Conservation (phyloP, 2,888 invertebrate species). For the Cyclophora albipunctata region DNA sequence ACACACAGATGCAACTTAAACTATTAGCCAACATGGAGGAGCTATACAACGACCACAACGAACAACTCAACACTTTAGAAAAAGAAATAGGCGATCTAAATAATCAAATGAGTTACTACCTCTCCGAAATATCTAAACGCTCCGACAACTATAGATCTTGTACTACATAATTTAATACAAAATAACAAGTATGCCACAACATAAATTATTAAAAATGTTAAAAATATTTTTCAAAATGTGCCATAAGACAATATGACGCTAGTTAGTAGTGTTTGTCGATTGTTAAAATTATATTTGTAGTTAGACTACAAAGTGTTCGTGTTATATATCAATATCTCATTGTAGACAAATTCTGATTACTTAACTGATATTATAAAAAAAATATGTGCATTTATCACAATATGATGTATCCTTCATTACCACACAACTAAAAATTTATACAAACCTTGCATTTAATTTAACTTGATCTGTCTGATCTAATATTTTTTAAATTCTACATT, state of each 20-base stretch:
- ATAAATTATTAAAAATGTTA: conserved; percentile 9
- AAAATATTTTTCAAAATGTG: conserved; percentile 32
- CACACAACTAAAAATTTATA: too few species aligned
- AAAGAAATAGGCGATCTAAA: conserved; percentile 78
- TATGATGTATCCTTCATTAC: too few species aligned
- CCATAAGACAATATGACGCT: conserved; percentile 30
- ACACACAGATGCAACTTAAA: conserved; percentile 83
- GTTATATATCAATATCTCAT: conserved; percentile 29
- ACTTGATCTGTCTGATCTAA: too few species aligned
- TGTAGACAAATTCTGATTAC: conserved; percentile 15
- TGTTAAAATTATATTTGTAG: conserved; percentile 34
- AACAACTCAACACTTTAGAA: conserved; percentile 74
- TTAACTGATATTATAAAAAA: too few species aligned
- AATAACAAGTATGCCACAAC: conserved; percentile 5
- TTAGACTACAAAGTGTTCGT: conserved; percentile 42
- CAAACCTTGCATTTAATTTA: too few species aligned
- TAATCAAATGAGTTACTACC: conserved; percentile 78
- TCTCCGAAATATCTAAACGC: conserved; percentile 76
- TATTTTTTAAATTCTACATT: too few species aligned
- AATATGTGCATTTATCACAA: too few species aligned
- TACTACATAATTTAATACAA: conserved; percentile 41
- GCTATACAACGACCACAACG: conserved; percentile 80
- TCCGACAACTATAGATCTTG: conserved; percentile 79
- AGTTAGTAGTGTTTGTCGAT: conserved; percentile 30
- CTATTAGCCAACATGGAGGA: conserved; percentile 82